Conservation (phyloP, 2,113 vertebrate species). For the Zingel zingel region DNA sequence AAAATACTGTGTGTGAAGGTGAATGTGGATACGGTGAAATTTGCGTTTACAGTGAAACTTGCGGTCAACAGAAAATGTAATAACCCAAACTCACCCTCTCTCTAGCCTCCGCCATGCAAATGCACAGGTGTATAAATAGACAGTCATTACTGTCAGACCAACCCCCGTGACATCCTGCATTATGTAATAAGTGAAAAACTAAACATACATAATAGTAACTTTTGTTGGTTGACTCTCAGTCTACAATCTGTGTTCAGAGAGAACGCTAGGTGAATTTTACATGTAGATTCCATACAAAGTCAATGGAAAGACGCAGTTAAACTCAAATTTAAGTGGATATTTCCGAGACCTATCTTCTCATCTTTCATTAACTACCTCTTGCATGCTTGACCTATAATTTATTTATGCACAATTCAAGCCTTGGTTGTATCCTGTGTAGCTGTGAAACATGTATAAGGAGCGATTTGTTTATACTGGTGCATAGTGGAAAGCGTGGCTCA, state of each 20-base stretch:
- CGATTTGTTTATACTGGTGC: conserved; percentile 55
- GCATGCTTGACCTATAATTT: conserved; percentile 35
- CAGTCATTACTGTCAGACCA: too few species aligned
- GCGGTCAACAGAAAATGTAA: too few species aligned
- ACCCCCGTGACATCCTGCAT: too few species aligned
- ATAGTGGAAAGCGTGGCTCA: conserved; percentile 39
- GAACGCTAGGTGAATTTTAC: neutral
- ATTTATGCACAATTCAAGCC: conserved; percentile 27
- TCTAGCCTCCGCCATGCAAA: too few species aligned
- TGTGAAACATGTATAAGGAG: conserved; percentile 37
- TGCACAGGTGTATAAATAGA: too few species aligned
- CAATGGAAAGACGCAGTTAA: neutral
- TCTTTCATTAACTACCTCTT: conserved; percentile 8
- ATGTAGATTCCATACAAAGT: neutral
- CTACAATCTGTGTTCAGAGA: neutral
- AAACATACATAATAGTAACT: neutral
- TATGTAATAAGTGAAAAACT: too few species aligned
- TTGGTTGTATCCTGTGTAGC: conserved; percentile 32
- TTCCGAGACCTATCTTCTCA: neutral
- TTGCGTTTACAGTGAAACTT: too few species aligned
- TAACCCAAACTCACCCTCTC: too few species aligned
- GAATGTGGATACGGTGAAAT: too few species aligned
- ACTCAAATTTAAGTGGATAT: neutral
- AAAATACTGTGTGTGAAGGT: too few species aligned
- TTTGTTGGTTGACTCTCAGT: neutral